Evolutionary conservation across 2,888 invertebrate species (phyloP), one percentile per base, ranked within the genome.

Genomic region (Gnatocerus cornutus): DNA sequence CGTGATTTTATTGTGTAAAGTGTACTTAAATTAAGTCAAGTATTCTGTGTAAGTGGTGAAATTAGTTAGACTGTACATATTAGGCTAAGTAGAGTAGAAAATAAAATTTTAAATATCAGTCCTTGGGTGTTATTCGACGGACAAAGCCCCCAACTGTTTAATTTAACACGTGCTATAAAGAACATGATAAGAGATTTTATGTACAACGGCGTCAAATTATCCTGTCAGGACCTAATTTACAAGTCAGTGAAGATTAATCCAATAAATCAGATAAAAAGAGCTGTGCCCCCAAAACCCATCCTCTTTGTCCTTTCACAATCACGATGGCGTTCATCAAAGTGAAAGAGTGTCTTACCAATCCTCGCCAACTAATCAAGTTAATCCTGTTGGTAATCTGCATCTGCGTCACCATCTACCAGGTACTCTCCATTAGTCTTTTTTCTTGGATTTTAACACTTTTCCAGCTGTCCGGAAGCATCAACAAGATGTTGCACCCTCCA

Each of bases 401-500:
- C 41, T 85, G 85, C 8, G 82, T 90, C 13, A 89, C 90, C 0
- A 78, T 88, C 8, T 88, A 89, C 50, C 91, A 91, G 86, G 90
- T 90, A 80, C 79, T 81, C 13, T 68, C 50, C 8, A 43, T 45
- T 8, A 45, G 53, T 14, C 1, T 7, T 14, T 5, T 12, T 30
- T 41, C 4, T n/a, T 8, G 3, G 33, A 14, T 45, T 30, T 45
- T 16, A 53, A 21, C 7, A 27, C 9, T 65, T 12, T 79, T 81
- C 33, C 80, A 91, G 91, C 85, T 92, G 37, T 81, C 87, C 55
- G 86, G 87, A 71, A 91, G 91, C 76, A 84, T 91, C 3, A 74
- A 81, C 14, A 92, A 92, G 80, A 78, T 92, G 61, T 80, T 87
- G 5, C 79, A 88, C 71, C 90, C 90, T 0, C 92, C 92, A 0